Conservation (phyloP, 2,797 vertebrate species). For the Anisognathus igniventris region DNA sequence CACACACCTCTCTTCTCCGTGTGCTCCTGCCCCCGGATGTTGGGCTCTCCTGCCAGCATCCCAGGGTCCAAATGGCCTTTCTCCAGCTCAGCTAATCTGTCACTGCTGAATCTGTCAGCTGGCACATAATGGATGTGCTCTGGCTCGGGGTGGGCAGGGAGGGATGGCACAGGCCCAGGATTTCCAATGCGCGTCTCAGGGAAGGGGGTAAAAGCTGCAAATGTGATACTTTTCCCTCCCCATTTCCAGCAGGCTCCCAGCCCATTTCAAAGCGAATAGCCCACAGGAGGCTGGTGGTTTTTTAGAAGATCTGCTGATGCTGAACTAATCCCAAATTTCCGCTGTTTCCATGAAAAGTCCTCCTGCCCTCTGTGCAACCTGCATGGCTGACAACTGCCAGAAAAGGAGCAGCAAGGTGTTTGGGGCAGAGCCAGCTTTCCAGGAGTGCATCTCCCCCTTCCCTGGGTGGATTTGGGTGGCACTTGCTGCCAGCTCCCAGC, state of each 20-base stretch:
- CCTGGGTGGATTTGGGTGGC: not conserved
- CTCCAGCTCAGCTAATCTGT: constrained; percentile 38
- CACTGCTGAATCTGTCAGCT: constrained; percentile 32
- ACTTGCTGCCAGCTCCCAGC: not conserved
- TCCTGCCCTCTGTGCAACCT: not conserved
- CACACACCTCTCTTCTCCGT: not conserved
- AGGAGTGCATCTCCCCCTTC: accelerated
- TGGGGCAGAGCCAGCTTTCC: not conserved
- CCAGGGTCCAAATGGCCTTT: constrained; percentile 11
- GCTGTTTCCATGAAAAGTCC: not conserved
- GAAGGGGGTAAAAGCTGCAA: not conserved
- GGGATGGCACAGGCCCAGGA: not conserved
- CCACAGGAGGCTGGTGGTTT: not conserved
- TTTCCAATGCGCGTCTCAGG: not conserved
- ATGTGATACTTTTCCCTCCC: not conserved
- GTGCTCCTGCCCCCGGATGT: not conserved
- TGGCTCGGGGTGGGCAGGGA: not conserved
- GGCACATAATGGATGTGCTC: not conserved
- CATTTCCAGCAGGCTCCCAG: not conserved
- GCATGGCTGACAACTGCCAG: not conserved
- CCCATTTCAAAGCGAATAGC: not conserved
- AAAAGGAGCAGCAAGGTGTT: not conserved
- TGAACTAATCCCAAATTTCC: not conserved
- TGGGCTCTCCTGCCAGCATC: not conserved
- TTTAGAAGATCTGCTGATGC: not conserved